Conservation (phyloP, 2,113 vertebrate species). For the Entomyzon cyanotis region DNA sequence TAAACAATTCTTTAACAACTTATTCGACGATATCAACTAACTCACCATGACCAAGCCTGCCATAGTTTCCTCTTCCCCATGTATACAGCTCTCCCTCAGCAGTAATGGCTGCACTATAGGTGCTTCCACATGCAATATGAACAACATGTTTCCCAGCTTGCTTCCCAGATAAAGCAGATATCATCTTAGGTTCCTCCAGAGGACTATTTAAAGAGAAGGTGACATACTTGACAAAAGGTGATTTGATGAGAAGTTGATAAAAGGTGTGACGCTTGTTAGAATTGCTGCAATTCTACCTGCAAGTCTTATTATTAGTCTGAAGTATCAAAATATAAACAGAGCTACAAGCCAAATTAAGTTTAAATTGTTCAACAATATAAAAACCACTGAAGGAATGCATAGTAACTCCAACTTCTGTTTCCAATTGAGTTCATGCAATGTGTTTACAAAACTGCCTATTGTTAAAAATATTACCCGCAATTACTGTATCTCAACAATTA, state of each 20-base stretch:
- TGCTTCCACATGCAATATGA: slow-evolving; percentile 93
- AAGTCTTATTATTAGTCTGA: background rate
- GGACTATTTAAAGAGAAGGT: slow-evolving; percentile 74
- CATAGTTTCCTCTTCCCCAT: slow-evolving; percentile 96
- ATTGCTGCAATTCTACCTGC: background rate
- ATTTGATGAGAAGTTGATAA: background rate
- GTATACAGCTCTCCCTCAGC: slow-evolving; percentile 96
- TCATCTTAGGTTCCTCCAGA: slow-evolving; percentile 91
- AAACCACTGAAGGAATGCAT: background rate
- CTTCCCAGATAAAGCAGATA: slow-evolving; percentile 90
- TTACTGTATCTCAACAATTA: background rate
- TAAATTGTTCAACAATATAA: background rate
- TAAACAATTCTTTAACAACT: background rate
- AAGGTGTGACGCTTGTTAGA: background rate
- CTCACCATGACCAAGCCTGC: slow-evolving; percentile 93
- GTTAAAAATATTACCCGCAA: background rate
- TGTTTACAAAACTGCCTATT: background rate
- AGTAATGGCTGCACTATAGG: slow-evolving; percentile 93
- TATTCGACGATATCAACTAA: background rate
- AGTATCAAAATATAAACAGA: background rate
- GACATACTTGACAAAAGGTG: background rate
- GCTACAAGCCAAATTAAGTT: background rate
- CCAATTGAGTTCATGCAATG: background rate
- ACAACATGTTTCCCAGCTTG: slow-evolving; percentile 91
- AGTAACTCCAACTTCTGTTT: background rate